Conservation (phyloP, 2,888 invertebrate species). For the Pterobdella sp. region DNA sequence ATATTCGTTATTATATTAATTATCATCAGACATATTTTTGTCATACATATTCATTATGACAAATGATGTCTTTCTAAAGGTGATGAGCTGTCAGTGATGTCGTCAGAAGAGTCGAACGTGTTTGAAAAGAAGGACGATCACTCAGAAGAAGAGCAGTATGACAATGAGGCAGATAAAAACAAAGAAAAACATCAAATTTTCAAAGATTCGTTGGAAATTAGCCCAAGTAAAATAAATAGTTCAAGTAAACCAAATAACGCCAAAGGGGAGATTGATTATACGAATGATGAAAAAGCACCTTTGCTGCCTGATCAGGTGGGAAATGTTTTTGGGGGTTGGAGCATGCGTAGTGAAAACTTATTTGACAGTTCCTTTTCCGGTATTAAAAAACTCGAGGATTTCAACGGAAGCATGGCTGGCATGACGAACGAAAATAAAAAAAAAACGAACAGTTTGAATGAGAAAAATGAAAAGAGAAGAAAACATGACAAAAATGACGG, state of each 20-base stretch:
- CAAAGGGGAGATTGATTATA: not conserved
- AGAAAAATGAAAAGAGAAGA: too few relatives aligned
- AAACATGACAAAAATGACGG: too few relatives aligned
- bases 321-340: not conserved
- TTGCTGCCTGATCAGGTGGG: not conserved
- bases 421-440: not conserved
- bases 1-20: not conserved
- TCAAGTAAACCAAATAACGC: not conserved
- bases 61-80: too few relatives aligned
- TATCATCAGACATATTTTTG: not conserved
- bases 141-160: too few relatives aligned
- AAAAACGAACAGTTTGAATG: not conserved
- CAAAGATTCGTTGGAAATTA: not conserved
- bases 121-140: too few relatives aligned
- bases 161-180: too few relatives aligned
- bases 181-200: too few relatives aligned
- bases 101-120: not conserved
- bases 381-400: not conserved
- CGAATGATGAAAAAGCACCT: not conserved
- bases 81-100: constrained; percentile 5
- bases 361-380: not conserved
- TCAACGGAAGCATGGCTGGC: not conserved
- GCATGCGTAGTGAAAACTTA: not conserved
- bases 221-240: not conserved
- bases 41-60: not conserved